Base-by-base conservation (phyloP, 2,888 invertebrate genomes). In the Caenorhabditis sinica region DNA sequence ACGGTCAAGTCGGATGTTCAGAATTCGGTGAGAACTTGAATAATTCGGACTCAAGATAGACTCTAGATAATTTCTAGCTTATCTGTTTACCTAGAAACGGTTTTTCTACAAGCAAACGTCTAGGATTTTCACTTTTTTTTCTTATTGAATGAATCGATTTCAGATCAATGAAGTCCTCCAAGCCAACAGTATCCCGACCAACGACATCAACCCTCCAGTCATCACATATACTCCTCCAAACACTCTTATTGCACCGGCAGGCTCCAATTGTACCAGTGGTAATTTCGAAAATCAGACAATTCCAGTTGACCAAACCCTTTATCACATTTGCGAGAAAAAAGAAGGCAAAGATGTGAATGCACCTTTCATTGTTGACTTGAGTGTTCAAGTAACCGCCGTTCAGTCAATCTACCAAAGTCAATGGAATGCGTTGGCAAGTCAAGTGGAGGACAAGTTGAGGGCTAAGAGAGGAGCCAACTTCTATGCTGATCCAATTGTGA, bases 91-190 rank as follows among this genome's bases (percentile, higher is more conserved):
- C n/a, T n/a, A n/a, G n/a, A n/a, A n/a, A n/a, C n/a, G n/a, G n/a
- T 17, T 45, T 45, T 43, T 23, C 11, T 8, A 51, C 20, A 58
- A 40, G 17, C 4, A 40, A 36, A 56, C 9, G 2, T 63, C 28
- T 8, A 56, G 13, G 9, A n/a, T n/a, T n/a, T n/a, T n/a, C n/a
- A n/a, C n/a, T n/a, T n/a, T n/a, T n/a, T n/a, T n/a, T n/a, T n/a
- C n/a, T n/a, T n/a, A n/a, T n/a, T n/a, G n/a, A n/a, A n/a, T n/a
- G n/a, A n/a, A n/a, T n/a, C n/a, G n/a, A n/a, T 23, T 79, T 17
- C 68, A 82, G 81, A 82, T 82, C 30, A 63, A 82, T 43, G 60
- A 68, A 56, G 81, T 82, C 0, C 61, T 82, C 0, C 74, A 51
- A 60, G 69, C 73, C 20, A 74, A 82, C 69, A 74, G 60, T 23